Evolutionary conservation across 1,140 invertebrate genomes (phyloP).

Genomic region (Drosophila repletoides): DNA sequence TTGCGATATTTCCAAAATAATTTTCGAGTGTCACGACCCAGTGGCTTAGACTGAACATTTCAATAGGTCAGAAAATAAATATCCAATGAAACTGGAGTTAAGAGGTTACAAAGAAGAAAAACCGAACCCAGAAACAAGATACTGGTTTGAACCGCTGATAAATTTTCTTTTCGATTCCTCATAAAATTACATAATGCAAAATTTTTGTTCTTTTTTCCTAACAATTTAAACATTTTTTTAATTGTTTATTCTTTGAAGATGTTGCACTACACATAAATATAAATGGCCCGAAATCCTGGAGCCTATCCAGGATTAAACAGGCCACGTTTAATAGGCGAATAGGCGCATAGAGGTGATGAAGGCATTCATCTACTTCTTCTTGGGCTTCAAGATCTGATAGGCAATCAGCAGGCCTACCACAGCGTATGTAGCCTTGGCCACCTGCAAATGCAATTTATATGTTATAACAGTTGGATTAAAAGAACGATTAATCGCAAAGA

Average conservation of each 20-base stretch:
- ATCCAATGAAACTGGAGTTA: no score
- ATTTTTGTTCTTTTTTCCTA: not conserved
- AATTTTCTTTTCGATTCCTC: no score
- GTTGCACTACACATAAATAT: conserved; percentile 68
- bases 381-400: conserved; percentile 85
- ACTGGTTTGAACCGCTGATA: no score
- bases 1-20: no score
- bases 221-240: conserved; percentile 43
- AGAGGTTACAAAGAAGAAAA: no score
- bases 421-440: conserved; percentile 86
- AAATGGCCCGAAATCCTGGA: conserved; percentile 26
- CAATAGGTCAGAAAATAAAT: no score
- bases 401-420: conserved; percentile 84
- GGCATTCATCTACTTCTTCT: conserved; percentile 83
- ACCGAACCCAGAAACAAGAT: no score
- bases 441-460: conserved; percentile 82
- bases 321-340: not conserved
- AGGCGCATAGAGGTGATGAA: not conserved
- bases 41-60: no score
- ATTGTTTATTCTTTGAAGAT: conserved; percentile 66
- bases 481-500: no score
- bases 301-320: conserved; percentile 4
- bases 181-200: conserved; percentile 68
- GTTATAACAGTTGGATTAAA: conserved; percentile 36
- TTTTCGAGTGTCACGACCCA: no score